Percentiles rank a stretch among this genome's conserved stretches.
phyloP scores from a whole-genome alignment of 2,113 vertebrate genomes.

The Martes martes region DNA sequence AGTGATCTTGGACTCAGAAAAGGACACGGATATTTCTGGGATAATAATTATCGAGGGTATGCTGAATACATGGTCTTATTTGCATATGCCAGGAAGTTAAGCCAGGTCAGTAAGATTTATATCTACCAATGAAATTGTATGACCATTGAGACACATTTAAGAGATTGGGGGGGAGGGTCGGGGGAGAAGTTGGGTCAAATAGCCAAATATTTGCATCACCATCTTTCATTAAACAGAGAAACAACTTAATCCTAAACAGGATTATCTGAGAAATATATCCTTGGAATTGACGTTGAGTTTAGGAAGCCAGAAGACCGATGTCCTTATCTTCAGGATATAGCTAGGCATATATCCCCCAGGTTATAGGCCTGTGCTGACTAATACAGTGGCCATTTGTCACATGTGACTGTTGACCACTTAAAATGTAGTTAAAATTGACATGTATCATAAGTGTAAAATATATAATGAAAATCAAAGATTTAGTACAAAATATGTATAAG shows the following conservation, averaged over 20 bases:
- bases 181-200: not conserved
- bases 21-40: not conserved
- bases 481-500: not conserved
- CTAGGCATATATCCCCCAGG: not conserved
- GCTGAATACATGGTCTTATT: not conserved
- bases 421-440: not conserved
- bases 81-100: not conserved
- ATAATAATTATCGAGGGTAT: not conserved
- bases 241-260: not conserved
- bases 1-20: not conserved
- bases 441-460: not conserved
- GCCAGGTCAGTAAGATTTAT: not conserved
- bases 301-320: not conserved
- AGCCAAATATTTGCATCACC: not conserved
- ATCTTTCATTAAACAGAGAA: not conserved
- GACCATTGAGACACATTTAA: not conserved
- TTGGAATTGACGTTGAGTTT: not conserved
- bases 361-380: not conserved
- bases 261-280: not conserved
- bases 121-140: not conserved
- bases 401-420: no score
- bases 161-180: not conserved
- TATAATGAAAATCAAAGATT: not conserved
- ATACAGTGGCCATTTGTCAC: not conserved
- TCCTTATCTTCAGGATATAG: not conserved